Base-by-base conservation (phyloP, 1,140 invertebrate species). In the Dendroctonus ponderosae region DNA sequence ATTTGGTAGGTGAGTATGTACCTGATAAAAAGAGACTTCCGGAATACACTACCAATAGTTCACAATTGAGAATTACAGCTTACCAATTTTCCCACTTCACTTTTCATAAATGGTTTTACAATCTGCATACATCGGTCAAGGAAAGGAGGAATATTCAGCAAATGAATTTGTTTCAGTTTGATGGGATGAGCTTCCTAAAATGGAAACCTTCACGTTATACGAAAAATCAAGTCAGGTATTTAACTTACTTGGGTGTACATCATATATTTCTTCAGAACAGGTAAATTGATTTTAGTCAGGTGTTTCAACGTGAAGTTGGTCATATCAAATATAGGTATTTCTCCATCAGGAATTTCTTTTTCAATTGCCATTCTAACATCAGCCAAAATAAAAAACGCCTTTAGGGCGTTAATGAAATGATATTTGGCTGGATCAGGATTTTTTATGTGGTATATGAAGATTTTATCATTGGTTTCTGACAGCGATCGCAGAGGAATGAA, bases 101-200 rank as follows among this genome's bases (percentile, higher is more conserved):
- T 80, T 77, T 86, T 88, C 37, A 89, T 81, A 63, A 87, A 84
- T 0, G 87, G 86, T 72, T 86, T 87, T 44, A 86, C 80, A 46
- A 89, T 76, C 41, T 81, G 81, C 56, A 86, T 79, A 58, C 87
- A 80, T 66, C 83, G 83, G 72, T 87, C 84, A 61, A 88, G 80
- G 76, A 87, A 87, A 1, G 83, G 77, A 0, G 85, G 84, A 5
- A 83, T 82, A 71, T 89, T 88, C 43, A 89, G 82, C 63, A 91
- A 84, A 77, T 92, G 89, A 44, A 91, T 86, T 68, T 87, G 86
- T 73, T 89, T 89, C 61, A 91, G 81, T 70, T 87, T 82, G 44
- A 89, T 83, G 0, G 89, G 89, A 71, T 90, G 88, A 0, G 87
- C 87, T 79, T 91, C 89, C 87, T 92, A 26, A 26, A 26, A 26